Base-by-base conservation (phyloP, 2,888 invertebrate species). In the Drosophila subsilvestris region DNA sequence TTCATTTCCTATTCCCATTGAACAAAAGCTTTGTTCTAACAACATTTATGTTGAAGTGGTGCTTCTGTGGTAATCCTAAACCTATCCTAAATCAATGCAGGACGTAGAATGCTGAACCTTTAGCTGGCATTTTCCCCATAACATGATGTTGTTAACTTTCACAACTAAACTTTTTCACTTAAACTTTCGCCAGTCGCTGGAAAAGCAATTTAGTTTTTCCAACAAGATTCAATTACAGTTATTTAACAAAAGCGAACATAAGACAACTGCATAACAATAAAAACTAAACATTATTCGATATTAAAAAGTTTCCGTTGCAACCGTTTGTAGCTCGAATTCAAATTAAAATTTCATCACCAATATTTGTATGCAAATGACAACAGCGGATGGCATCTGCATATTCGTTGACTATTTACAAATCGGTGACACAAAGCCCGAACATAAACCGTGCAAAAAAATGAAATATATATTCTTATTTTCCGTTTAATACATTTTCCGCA, bases 401-500 rank as follows among this genome's bases (percentile, higher is more conserved):
- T 67, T 59, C 27, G 50, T 42, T 47, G 29, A 32, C 53, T 55
- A 51, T 74, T 56, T 51, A 42, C 51, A 61, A 51, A 63, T 51
- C 42, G 79, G 55, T 54, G 61, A 60, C 54, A 61, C 62, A 56
- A 27, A 37, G 9, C 42, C 17, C 72, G 49, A 62, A 47, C 27
- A 50, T 32, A 54, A 55, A 42, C 32, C 63, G 70, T 66, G 70
- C 69, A 43, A 71, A 63, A 63, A 55, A 75, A 73, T 72, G 66
- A 58, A 22, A 53, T 45, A 25, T 49, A 22, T 14, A 32, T 56
- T 54, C 71, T 71, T 53, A 60, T 69, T 62, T 59, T 67, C 48
- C 66, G 44, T 66, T 70, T 50, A 55, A 66, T 61, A 59, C 74
- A 72, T 62, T 67, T 65, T 78, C 66, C 63, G 85, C 89, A 73